Percentiles rank a stretch among this genome's conserved stretches.
These are phyloP conservation scores for Nothocercus nigrocapillus DNA, from an alignment of 2,113 vertebrate genomes.

Conservation along the genomic window DNA sequence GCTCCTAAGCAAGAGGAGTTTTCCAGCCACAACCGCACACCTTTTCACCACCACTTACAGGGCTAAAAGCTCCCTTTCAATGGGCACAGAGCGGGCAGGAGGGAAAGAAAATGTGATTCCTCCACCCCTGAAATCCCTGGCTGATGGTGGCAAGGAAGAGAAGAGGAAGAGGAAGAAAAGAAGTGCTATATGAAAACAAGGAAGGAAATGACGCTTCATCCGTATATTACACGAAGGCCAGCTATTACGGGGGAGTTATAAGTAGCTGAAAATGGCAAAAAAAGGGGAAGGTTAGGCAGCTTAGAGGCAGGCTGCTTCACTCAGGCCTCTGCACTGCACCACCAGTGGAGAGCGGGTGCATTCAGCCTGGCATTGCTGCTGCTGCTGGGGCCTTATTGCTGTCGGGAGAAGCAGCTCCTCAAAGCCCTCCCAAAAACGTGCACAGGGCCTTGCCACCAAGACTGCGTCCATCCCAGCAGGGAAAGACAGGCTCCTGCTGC, in stretches of 20 bases:
- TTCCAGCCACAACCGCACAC: slow-evolving; percentile 18
- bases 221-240: not conserved
- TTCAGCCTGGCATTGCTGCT: not conserved
- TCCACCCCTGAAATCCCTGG: not conserved
- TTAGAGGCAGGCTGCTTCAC: not conserved
- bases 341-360: fast-evolving
- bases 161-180: no score
- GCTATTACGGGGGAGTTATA: not conserved
- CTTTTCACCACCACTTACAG: not conserved
- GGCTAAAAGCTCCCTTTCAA: not conserved
- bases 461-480: not conserved
- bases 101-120: not conserved
- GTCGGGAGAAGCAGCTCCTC: not conserved
- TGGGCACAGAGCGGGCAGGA: not conserved
- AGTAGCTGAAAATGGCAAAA: not conserved
- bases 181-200: not conserved
- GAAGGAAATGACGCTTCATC: not conserved
- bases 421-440: not conserved
- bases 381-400: not conserved
- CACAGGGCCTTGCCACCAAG: not conserved
- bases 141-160: not conserved
- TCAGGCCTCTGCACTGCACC: not conserved
- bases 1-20: not conserved
- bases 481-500: fast-evolving
- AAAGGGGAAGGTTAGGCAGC: not conserved